Conservation (phyloP, 1,140 invertebrate genomes). For the Microplitis demolitor region DNA sequence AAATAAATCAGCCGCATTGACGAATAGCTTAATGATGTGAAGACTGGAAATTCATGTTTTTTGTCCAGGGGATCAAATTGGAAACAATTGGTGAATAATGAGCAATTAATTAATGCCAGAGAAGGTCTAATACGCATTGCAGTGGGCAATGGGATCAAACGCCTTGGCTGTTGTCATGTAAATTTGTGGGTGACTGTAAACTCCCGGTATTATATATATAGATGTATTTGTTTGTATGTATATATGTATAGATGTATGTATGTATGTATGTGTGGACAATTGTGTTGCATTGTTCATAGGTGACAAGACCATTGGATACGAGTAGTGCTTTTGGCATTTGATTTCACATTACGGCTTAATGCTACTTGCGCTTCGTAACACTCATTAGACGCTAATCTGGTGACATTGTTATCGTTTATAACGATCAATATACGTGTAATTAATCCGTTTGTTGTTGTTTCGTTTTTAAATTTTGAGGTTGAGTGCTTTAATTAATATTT, state of each 20-base stretch:
- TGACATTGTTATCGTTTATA: no score
- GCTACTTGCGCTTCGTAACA: not conserved
- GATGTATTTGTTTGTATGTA: not conserved
- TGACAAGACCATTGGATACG: conserved; percentile 1
- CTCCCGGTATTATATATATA: not conserved
- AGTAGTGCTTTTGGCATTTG: conserved; percentile 22
- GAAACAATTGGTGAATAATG: not conserved
- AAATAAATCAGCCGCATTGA: no score
- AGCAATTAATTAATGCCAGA: conserved; percentile 30
- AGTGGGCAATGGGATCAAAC: conserved; percentile 33
- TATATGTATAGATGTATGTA: not conserved
- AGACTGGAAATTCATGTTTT: no score
- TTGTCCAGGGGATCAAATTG: no score
- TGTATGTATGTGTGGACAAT: no score
- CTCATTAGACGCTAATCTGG: not conserved
- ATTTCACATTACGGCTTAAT: conserved; percentile 4
- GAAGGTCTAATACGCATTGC: conserved; percentile 1
- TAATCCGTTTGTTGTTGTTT: no score
- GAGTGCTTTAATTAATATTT: no score
- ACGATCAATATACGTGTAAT: no score
- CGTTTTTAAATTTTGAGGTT: no score
- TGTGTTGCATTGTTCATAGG: conserved; percentile 17
- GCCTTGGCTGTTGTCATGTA: conserved; percentile 34
- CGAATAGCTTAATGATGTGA: no score
- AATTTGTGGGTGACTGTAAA: conserved; percentile 33